A percentile compares a stretch with the other conserved stretches of the same genome.
phyloP scores from a whole-genome alignment of 2,888 invertebrate species.

The Gryllus longicercus region DNA sequence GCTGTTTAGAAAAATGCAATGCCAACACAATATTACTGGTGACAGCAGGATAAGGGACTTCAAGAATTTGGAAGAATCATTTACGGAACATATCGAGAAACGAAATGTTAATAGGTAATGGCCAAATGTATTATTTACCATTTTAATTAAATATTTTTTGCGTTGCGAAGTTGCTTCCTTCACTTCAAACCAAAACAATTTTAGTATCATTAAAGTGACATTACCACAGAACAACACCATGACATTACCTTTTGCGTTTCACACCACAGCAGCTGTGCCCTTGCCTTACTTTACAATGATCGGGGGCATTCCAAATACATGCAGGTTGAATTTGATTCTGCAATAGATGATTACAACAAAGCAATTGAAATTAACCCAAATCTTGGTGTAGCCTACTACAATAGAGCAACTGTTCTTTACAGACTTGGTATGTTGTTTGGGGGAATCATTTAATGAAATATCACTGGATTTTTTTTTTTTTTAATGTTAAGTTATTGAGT shows the following conservation, averaged over 20 bases:
- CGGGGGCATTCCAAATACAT: conserved; percentile 45
- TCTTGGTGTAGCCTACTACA: conserved; percentile 45
- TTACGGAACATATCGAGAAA: no score
- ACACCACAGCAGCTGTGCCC: conserved; percentile 3
- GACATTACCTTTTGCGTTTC: background rate
- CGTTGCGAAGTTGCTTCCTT: no score
- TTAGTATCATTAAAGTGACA: no score
- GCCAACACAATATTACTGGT: no score
- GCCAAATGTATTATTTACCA: no score
- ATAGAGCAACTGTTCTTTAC: conserved; percentile 47
- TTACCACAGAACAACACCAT: background rate
- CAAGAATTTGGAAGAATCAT: no score
- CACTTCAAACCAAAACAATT: no score
- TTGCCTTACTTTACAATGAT: conserved; percentile 43
- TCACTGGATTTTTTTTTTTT: background rate
- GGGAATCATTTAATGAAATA: background rate
- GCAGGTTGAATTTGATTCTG: conserved; percentile 47
- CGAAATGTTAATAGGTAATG: no score
- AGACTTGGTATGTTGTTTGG: conserved; percentile 44
- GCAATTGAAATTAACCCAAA: conserved; percentile 41
- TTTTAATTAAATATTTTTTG: no score
- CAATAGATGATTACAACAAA: conserved; percentile 45
- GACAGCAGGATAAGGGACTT: no score
- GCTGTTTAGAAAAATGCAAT: no score
- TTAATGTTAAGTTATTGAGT: no score